Conservation (phyloP, 2,797 vertebrate genomes). For the Malacoctenus gilli region DNA sequence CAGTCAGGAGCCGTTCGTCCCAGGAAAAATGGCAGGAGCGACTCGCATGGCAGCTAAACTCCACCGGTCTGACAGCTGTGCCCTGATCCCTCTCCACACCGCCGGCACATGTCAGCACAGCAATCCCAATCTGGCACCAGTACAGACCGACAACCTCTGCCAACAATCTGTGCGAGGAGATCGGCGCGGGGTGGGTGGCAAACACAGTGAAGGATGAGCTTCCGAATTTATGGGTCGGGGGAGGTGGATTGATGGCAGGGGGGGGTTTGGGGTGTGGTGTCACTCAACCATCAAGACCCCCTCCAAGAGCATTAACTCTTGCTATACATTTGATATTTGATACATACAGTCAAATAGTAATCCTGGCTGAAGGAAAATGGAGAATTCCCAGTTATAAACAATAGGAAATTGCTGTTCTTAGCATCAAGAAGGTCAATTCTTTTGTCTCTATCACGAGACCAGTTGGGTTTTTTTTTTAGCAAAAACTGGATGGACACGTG, state of each 20-base stretch:
- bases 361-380: no score
- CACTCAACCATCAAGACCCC: constrained; percentile 53
- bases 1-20: constrained; percentile 35
- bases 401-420: no score
- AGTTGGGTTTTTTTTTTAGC: no score
- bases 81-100: constrained; percentile 45
- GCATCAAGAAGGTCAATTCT: no score
- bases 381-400: no score
- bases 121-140: constrained; percentile 47
- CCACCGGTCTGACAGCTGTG: constrained; percentile 56
- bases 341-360: no score
- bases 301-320: constrained; percentile 21
- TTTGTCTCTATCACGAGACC: no score
- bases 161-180: constrained; percentile 50
- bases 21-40: no score
- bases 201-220: constrained; percentile 34
- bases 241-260: neutral
- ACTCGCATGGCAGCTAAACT: constrained; percentile 36
- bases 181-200: constrained; percentile 15
- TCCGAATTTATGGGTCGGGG: constrained; percentile 17
- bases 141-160: constrained; percentile 25
- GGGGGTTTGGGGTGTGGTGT: constrained; percentile 6
- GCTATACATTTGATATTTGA: no score
- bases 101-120: constrained; percentile 39
- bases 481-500: neutral